Conservation (phyloP, 1,140 invertebrate genomes). For the Wiebesia pumilae region DNA sequence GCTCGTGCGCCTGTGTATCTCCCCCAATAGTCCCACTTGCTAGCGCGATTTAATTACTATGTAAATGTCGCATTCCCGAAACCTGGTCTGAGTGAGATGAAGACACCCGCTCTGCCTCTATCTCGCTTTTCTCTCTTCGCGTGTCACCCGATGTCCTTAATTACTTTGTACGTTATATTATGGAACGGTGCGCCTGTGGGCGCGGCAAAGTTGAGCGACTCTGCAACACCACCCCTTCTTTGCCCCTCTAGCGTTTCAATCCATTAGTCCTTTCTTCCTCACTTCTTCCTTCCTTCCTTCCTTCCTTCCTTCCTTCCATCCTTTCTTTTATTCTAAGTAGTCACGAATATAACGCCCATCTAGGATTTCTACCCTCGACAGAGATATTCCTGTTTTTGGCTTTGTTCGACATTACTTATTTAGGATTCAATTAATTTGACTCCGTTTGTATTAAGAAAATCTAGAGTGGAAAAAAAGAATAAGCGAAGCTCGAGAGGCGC, state of each 20-base stretch:
- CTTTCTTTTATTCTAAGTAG: constrained; percentile 14
- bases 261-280: constrained; percentile 50
- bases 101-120: constrained; percentile 40
- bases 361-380: constrained; percentile 18
- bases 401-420: constrained; percentile 52
- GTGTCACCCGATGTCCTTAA: constrained; percentile 76
- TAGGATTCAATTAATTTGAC: constrained; percentile 42
- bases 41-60: constrained; percentile 75
- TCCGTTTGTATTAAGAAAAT: constrained; percentile 6
- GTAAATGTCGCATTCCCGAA: constrained; percentile 74
- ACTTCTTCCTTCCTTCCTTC: constrained; percentile 18
- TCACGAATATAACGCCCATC: constrained; percentile 46
- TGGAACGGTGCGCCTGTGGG: constrained; percentile 57
- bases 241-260: constrained; percentile 18
- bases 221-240: neutral
- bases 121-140: constrained; percentile 48
- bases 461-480: neutral
- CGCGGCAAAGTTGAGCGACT: constrained; percentile 14
- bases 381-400: constrained; percentile 45
- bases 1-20: constrained; percentile 64
- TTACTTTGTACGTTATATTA: constrained; percentile 76
- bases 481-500: neutral
- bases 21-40: constrained; percentile 65
- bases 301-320: constrained; percentile 15
- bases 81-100: constrained; percentile 32